phyloP scores from a whole-genome alignment of 1,140 invertebrate species.

The Drosophila bocki region DNA sequence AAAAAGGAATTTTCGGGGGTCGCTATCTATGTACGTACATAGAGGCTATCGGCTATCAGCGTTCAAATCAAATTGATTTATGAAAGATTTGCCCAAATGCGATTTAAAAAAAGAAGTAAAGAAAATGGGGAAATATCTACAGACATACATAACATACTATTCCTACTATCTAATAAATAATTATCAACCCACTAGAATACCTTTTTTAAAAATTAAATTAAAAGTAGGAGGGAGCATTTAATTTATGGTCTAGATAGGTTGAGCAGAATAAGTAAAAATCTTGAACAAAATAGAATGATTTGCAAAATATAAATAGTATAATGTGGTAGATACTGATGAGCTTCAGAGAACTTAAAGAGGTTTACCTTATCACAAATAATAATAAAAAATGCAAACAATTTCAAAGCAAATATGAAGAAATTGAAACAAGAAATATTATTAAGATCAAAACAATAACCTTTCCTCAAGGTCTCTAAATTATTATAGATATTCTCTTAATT shows the following conservation, averaged over 20 bases:
- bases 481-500: background rate
- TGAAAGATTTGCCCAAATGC: conserved; percentile 75
- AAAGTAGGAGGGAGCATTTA: background rate
- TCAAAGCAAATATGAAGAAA: background rate
- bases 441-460: background rate
- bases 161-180: conserved; percentile 16
- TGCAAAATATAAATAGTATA: background rate
- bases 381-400: background rate
- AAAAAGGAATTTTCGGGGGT: conserved; percentile 33
- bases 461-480: background rate
- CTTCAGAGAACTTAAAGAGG: background rate
- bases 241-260: background rate
- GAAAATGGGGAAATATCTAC: background rate
- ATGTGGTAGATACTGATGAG: background rate
- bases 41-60: conserved; percentile 43
- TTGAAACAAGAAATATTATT: background rate
- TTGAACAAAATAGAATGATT: conserved; percentile 1
- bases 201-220: conserved; percentile 8
- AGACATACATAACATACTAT: conserved; percentile 3
- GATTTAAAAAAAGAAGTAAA: conserved; percentile 21
- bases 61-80: conserved; percentile 79
- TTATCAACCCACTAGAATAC: background rate
- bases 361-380: background rate
- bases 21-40: conserved; percentile 52
- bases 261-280: background rate